Conservation (phyloP, 1,140 invertebrate species). For the Kradibia gibbosae region DNA sequence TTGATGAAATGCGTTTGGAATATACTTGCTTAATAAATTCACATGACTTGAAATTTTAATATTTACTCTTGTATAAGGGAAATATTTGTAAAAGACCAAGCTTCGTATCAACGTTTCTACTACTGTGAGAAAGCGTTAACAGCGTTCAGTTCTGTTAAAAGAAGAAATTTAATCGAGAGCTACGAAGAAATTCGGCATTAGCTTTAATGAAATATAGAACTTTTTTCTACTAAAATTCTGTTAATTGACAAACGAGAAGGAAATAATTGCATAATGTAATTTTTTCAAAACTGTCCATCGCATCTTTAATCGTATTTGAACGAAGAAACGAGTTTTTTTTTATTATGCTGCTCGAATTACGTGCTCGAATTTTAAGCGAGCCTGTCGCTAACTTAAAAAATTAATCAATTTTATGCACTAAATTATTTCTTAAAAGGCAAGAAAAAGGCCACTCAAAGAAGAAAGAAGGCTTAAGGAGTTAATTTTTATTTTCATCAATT, state of each 20-base stretch:
- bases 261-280: slow-evolving; percentile 11
- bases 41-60: too few relatives aligned
- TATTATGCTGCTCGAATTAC: not conserved
- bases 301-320: not conserved
- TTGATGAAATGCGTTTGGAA: too few relatives aligned
- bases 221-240: not conserved
- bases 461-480: not conserved
- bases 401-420: not conserved
- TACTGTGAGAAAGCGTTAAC: too few relatives aligned
- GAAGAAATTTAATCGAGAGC: not conserved
- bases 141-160: not conserved
- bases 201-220: not conserved
- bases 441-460: not conserved
- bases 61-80: too few relatives aligned
- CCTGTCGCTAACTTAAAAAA: slow-evolving; percentile 6
- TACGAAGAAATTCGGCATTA: not conserved
- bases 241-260: not conserved
- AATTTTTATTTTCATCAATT: slow-evolving; percentile 29
- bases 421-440: not conserved
- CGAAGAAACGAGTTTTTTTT: slow-evolving; percentile 16
- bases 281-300: slow-evolving; percentile 13
- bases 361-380: slow-evolving; percentile 11
- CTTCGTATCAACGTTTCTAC: too few relatives aligned
- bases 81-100: too few relatives aligned
- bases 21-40: too few relatives aligned